Percentiles rank a stretch among this genome's conserved stretches.
Evolutionary conservation across 2,888 invertebrate species (phyloP).

Genomic region (Pemphredon lugubris): DNA sequence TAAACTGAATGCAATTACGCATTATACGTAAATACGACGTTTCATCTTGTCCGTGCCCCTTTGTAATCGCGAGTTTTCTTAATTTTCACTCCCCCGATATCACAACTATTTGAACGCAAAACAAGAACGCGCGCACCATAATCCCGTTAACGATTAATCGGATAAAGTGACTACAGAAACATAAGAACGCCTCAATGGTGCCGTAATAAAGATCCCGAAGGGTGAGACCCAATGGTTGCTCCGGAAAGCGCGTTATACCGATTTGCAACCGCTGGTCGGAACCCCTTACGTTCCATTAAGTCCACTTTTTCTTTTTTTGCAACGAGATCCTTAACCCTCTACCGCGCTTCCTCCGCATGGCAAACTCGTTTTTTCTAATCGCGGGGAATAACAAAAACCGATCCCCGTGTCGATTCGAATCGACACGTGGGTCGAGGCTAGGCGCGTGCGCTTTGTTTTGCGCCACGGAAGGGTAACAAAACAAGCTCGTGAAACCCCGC

Average conservation of each 20-base stretch:
- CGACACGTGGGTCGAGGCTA: constrained; percentile 45
- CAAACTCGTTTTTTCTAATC: constrained; percentile 42
- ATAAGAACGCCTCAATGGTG: background rate
- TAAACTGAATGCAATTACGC: no score
- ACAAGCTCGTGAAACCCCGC: constrained; percentile 53
- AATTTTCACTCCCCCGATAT: background rate
- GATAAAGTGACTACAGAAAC: constrained; percentile 22
- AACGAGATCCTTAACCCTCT: constrained; percentile 25
- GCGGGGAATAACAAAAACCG: constrained; percentile 41
- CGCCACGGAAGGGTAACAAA: constrained; percentile 41
- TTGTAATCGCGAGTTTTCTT: no score
- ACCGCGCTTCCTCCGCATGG: constrained; percentile 16
- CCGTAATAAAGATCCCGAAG: constrained; percentile 9
- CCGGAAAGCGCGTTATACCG: constrained; percentile 49
- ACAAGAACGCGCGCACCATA: background rate
- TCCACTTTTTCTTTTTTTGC: constrained; percentile 26
- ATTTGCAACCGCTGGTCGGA: constrained; percentile 65
- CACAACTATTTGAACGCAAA: background rate
- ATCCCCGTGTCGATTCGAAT: constrained; percentile 21
- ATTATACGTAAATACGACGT: no score
- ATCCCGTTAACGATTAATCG: constrained; percentile 43
- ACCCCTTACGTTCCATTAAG: constrained; percentile 51
- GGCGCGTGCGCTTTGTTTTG: constrained; percentile 60
- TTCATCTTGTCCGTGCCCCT: background rate
- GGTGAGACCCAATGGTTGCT: constrained; percentile 5